These are phyloP conservation scores for Porites lutea DNA, from an alignment of 64 coral and sea anemone species.

Conservation along the genomic window DNA sequence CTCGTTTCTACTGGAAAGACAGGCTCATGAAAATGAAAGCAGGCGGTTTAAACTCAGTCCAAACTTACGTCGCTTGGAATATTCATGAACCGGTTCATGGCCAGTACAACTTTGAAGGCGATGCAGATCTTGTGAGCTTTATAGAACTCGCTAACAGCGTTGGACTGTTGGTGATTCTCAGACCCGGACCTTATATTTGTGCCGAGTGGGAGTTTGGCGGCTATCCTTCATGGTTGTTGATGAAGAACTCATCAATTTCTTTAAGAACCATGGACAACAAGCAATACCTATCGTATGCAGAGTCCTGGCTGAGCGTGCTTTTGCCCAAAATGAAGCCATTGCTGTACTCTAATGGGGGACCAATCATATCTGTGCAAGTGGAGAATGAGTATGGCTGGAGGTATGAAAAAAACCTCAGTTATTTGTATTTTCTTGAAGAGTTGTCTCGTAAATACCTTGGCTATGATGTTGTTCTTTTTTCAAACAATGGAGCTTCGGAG, in stretches of 20 bases:
- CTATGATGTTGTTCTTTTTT: slow-evolving; percentile 75
- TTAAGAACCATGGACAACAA: slow-evolving; percentile 73
- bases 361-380: slow-evolving; percentile 73
- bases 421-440: slow-evolving; percentile 59
- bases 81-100: no score
- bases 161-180: slow-evolving; percentile 72
- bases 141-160: slow-evolving; percentile 67
- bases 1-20: no score
- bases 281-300: slow-evolving; percentile 50
- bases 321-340: slow-evolving; percentile 78
- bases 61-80: not conserved
- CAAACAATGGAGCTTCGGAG: slow-evolving; percentile 56
- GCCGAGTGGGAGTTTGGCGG: slow-evolving; percentile 92
- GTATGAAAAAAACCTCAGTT: slow-evolving; percentile 57
- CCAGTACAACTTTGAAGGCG: slow-evolving; percentile 46
- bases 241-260: slow-evolving; percentile 21
- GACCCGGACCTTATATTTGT: slow-evolving; percentile 79
- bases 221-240: slow-evolving; percentile 66
- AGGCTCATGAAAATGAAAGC: slow-evolving; percentile 38
- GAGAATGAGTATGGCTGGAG: slow-evolving; percentile 47
- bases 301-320: slow-evolving; percentile 77
- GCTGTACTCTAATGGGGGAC: slow-evolving; percentile 58
- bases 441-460: slow-evolving; percentile 72
- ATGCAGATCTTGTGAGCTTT: slow-evolving; percentile 66
- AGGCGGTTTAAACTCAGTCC: slow-evolving; percentile 69